Evolutionary conservation across 1,140 invertebrate genomes (phyloP).

Genomic region (Cyrtorhinus lividipennis): DNA sequence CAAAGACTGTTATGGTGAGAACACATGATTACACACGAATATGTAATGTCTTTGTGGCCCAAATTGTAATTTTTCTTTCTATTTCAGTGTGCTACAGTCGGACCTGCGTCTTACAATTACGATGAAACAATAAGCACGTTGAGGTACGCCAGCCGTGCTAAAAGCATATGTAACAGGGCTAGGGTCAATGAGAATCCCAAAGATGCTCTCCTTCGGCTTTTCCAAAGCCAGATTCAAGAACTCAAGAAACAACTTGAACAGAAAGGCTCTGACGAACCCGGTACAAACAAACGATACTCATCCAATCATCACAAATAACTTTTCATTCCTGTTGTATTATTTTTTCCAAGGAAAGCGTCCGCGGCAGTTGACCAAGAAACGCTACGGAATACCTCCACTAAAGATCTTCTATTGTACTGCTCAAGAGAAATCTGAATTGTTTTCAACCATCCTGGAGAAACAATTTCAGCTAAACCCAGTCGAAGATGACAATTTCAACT

Average conservation of each 20-base stretch:
- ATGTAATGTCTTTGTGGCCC: too few species aligned
- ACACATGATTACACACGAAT: too few species aligned
- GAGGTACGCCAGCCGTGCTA: constrained; percentile 91
- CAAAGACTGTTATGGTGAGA: constrained; percentile 85
- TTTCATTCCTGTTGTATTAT: background rate
- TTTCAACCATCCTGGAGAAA: too few species aligned
- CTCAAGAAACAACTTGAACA: constrained; percentile 63
- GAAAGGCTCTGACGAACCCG: background rate
- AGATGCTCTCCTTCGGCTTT: constrained; percentile 85
- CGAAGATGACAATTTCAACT: too few species aligned
- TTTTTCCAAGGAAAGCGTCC: background rate
- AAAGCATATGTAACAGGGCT: constrained; percentile 94
- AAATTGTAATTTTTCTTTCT: background rate
- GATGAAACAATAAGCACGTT: constrained; percentile 96
- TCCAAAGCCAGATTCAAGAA: constrained; percentile 92
- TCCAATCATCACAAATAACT: too few species aligned
- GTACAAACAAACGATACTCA: too few species aligned
- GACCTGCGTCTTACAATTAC: constrained; percentile 91
- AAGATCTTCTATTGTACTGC: too few species aligned
- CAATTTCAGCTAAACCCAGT: too few species aligned
- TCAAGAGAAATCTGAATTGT: too few species aligned
- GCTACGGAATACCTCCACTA: too few species aligned
- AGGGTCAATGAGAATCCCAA: constrained; percentile 97
- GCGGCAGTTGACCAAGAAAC: too few species aligned
- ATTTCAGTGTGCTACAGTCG: constrained; percentile 74